Evolutionary conservation across 2,797 vertebrate genomes (phyloP).

Genomic region (Cossypha niveicapilla): DNA sequence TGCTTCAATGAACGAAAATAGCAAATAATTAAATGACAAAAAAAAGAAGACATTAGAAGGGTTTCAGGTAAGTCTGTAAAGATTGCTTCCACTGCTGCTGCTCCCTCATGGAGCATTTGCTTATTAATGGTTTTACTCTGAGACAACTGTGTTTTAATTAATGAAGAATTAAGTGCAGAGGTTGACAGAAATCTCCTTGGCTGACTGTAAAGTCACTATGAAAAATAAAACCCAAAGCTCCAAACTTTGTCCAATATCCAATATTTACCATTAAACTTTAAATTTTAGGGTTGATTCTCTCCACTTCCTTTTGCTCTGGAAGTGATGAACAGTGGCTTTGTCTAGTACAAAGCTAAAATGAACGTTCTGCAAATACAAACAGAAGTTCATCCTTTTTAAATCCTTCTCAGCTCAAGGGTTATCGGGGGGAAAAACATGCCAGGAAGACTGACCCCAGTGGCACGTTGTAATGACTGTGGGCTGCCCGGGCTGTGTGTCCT

Average conservation of each 20-base stretch:
- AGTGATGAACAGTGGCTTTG: neutral
- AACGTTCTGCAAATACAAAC: neutral
- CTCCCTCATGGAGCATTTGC: neutral
- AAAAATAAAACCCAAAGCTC: neutral
- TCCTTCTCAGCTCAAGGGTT: neutral
- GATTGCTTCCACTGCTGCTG: neutral
- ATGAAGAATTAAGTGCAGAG: neutral
- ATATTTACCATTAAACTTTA: neutral
- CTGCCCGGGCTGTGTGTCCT: neutral
- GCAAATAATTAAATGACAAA: neutral
- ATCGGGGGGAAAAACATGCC: fast-evolving
- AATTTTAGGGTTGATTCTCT: neutral
- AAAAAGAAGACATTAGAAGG: neutral
- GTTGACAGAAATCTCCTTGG: neutral
- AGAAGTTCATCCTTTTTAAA: neutral
- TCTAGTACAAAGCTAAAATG: neutral
- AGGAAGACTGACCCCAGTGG: neutral
- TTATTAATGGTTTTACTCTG: neutral
- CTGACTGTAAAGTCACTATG: neutral
- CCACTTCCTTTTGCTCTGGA: neutral
- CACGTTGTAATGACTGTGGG: neutral
- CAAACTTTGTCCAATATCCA: neutral
- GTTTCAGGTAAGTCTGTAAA: neutral
- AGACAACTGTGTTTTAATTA: neutral
- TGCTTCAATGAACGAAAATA: neutral